Percentiles rank a stretch among this genome's conserved stretches.
These are phyloP conservation scores for Drymonia ruficornis DNA, from an alignment of 2,888 invertebrate species.

Conservation along the genomic window DNA sequence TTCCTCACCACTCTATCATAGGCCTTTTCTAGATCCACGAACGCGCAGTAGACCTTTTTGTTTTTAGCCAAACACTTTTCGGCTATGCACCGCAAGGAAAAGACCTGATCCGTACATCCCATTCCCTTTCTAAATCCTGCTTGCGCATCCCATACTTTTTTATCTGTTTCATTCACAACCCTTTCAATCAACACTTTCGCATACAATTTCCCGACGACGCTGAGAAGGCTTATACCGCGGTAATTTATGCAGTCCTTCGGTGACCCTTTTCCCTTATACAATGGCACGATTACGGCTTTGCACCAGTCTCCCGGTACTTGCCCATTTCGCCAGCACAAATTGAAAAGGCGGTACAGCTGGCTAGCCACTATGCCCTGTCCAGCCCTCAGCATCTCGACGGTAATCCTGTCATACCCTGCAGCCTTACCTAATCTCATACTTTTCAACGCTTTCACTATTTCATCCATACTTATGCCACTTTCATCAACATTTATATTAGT, in stretches of 20 bases:
- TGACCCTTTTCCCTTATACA: slow-evolving; percentile 7
- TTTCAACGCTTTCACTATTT: background rate
- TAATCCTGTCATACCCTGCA: slow-evolving; percentile 8
- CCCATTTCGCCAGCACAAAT: background rate
- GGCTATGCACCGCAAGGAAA: too few relatives aligned
- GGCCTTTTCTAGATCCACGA: too few relatives aligned
- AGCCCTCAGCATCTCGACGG: slow-evolving; percentile 8
- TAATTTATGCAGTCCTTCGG: slow-evolving; percentile 7
- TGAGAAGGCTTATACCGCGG: slow-evolving; percentile 7
- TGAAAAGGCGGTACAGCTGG: slow-evolving; percentile 4
- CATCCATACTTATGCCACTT: too few relatives aligned
- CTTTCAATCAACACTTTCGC: slow-evolving; percentile 4
- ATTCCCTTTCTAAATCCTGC: too few relatives aligned
- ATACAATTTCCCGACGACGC: slow-evolving; percentile 6
- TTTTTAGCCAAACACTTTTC: too few relatives aligned
- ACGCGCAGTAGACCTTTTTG: too few relatives aligned
- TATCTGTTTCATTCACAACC: too few relatives aligned
- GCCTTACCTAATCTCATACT: background rate
- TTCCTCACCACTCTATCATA: too few relatives aligned
- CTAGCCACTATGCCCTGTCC: slow-evolving; percentile 7
- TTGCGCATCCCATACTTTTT: too few relatives aligned
- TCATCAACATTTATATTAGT: too few relatives aligned
- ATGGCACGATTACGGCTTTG: slow-evolving; percentile 8
- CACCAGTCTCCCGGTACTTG: slow-evolving; percentile 7
- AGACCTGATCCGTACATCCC: too few relatives aligned